phyloP scores from a whole-genome alignment of 2,888 invertebrate genomes.

The Electrophaes corylata region DNA sequence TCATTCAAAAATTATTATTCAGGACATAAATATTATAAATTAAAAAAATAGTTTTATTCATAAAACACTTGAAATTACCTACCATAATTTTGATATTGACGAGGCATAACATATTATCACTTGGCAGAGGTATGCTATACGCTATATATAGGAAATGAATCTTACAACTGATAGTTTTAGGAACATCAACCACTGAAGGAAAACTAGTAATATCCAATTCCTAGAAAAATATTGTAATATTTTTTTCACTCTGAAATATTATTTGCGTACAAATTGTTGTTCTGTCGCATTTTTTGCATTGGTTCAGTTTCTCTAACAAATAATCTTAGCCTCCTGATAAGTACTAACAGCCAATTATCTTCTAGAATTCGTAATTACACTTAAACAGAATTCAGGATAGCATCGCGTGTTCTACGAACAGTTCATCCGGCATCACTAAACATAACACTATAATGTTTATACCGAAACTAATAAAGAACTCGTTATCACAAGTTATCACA shows the following conservation, averaged over 20 bases:
- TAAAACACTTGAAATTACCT: no score
- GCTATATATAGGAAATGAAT: no score
- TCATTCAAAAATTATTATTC: no score
- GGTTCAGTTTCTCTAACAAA: neutral
- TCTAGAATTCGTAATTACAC: conserved; percentile 49
- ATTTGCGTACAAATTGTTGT: neutral
- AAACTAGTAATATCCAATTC: no score
- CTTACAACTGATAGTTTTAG: no score
- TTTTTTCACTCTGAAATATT: no score
- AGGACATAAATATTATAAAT: no score
- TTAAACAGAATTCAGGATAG: conserved; percentile 51
- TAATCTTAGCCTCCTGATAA: conserved; percentile 53
- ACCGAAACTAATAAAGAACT: conserved; percentile 55
- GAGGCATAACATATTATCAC: no score
- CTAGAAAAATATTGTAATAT: no score
- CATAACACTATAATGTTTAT: conserved; percentile 54
- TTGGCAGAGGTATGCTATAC: no score
- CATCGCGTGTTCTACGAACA: conserved; percentile 80
- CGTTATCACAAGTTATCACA: conserved; percentile 75
- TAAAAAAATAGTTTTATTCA: no score
- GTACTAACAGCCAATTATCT: conserved; percentile 74
- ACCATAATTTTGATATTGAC: conserved; percentile 8
- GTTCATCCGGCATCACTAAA: conserved; percentile 62
- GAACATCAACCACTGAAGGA: no score
- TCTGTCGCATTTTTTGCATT: neutral